Evolutionary conservation across 2,888 invertebrate species (phyloP).

Genomic region (Lysandra bellargus): DNA sequence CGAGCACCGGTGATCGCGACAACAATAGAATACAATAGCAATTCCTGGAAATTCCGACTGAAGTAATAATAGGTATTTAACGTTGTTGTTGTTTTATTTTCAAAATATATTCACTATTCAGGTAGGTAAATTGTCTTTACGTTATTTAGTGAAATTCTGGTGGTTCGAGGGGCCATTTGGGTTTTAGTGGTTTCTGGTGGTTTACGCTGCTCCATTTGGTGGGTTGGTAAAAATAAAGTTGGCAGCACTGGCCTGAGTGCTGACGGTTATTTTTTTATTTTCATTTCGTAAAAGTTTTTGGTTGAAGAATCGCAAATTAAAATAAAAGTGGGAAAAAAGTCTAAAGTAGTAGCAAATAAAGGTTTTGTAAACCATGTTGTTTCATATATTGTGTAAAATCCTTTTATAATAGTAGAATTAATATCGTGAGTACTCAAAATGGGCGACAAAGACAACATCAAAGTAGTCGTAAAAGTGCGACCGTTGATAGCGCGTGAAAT

Average conservation of each 20-base stretch:
- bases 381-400: background rate
- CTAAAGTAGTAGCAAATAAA: background rate
- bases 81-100: no score
- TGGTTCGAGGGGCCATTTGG: no score
- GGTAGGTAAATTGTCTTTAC: no score
- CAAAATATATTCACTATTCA: no score
- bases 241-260: background rate
- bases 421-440: slow-evolving; percentile 53
- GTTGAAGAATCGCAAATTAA: background rate
- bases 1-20: no score
- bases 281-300: background rate
- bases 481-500: slow-evolving; percentile 84
- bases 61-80: no score
- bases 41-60: no score
- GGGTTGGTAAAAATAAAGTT: no score
- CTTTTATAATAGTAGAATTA: background rate
- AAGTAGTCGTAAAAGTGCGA: slow-evolving; percentile 88
- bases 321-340: background rate
- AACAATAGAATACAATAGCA: no score
- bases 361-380: background rate
- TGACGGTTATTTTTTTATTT: slow-evolving; percentile 26
- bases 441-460: slow-evolving; percentile 85
- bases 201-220: no score
- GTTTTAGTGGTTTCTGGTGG: no score
- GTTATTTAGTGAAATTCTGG: no score